A percentile compares a stretch with the other conserved stretches of the same genome.
Conservation (phyloP, 2,888 invertebrate species). For the Druceiella hillmani region DNA sequence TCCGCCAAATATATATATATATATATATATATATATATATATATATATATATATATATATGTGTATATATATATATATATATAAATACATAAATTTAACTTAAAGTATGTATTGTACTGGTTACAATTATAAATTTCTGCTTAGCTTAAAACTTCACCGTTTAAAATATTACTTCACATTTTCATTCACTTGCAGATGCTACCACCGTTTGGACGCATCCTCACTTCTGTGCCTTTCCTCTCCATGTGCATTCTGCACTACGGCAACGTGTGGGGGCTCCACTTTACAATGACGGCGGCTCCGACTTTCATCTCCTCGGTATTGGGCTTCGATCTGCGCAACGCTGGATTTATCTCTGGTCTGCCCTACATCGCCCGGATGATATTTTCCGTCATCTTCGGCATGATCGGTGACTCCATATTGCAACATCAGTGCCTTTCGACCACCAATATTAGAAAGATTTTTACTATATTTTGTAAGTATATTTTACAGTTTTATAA, state of each 20-base stretch:
- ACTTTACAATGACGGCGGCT: slow-evolving; percentile 70
- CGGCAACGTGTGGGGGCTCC: slow-evolving; percentile 72
- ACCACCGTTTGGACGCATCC: slow-evolving; percentile 59
- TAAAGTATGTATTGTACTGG: not conserved
- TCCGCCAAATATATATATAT: not conserved
- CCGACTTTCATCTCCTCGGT: slow-evolving; percentile 70
- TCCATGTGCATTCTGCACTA: slow-evolving; percentile 63
- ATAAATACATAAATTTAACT: not conserved
- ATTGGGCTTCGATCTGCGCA: slow-evolving; percentile 63
- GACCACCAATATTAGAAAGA: slow-evolving; percentile 43
- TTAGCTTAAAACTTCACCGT: slow-evolving; percentile 1
- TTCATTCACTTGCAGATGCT: slow-evolving; percentile 46
- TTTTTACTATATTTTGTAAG: slow-evolving; percentile 52
- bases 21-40: slow-evolving; percentile 5
- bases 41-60: slow-evolving; percentile 1
- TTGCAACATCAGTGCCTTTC: slow-evolving; percentile 38
- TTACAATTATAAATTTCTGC: not conserved
- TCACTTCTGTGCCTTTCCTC: slow-evolving; percentile 63
- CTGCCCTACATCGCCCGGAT: slow-evolving; percentile 67
- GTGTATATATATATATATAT: slow-evolving; percentile 1
- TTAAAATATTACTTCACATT: slow-evolving; percentile 2
- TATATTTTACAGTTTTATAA: slow-evolving; percentile 30
- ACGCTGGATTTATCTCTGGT: slow-evolving; percentile 65
- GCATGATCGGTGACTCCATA: slow-evolving; percentile 62
- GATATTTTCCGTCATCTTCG: slow-evolving; percentile 64